Base-by-base conservation (phyloP, 1,140 invertebrate species). In the Triops cancriformis region DNA sequence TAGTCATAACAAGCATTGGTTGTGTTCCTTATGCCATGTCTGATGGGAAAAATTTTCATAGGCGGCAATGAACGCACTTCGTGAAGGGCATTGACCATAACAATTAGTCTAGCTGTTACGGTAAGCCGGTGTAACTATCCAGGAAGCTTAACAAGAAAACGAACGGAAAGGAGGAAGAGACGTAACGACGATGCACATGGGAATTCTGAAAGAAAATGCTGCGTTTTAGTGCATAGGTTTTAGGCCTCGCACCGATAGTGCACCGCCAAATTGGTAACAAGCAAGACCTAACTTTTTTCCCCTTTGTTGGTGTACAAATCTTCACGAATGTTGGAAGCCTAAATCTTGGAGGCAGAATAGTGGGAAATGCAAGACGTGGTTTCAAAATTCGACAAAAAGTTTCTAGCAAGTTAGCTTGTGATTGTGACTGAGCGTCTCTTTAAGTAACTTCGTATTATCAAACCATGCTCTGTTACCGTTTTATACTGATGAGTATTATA, bases 31-130 rank as follows among this genome's bases (percentile, higher is more conserved):
- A 2, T 45, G 0, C 51, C 51, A n/a, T 64, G 9, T 64, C 51
- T 18, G 18, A 9, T 6, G n/a, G 14, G 51, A 23, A 14, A 18
- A 64, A 18, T 64, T 64, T 64, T 64, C 51, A 4, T n/a, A 64
- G 51, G 51, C 51, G 51, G 51, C 51, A 64, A 64, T 23, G 51
- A 64, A 64, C 51, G 51, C 18, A 5, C 10, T 23, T 10, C 51
- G 18, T 64, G n/a, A 64, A 64, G 51, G 51, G 51, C 51, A 64
- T 64, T 64, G 51, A 64, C 51, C 51, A 64, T 64, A 23, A 64
- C 51, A 64, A 64, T 23, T 64, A 64, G 51, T n/a, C 51, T 64
- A 64, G 51, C 51, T 64, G 23, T 64, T n/a, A n/a, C 18, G 14
- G 51, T 6, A 64, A 23, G 23, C 51, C 51, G 23, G 51, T 18